These are phyloP conservation scores for Misgurnus anguillicaudatus DNA, from an alignment of 2,113 vertebrate species.

Conservation along the genomic window DNA sequence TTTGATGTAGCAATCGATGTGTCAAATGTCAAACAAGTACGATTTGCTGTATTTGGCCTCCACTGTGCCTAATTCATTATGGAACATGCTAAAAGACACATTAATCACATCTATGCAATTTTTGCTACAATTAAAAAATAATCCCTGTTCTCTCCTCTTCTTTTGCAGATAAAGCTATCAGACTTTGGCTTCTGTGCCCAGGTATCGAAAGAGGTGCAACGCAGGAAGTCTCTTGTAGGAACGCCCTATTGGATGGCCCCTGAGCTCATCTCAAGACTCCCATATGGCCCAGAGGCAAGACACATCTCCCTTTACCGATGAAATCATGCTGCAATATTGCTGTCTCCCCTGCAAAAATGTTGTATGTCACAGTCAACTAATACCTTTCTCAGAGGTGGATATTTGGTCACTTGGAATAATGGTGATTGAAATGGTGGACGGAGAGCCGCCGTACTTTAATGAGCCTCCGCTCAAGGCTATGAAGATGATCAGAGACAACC, in stretches of 20 bases:
- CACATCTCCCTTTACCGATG: neutral
- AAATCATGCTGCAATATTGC: neutral
- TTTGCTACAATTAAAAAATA: too few species aligned
- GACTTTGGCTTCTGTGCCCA: slow-evolving; percentile 86
- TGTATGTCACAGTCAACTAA: too few species aligned
- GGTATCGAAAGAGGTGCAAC: slow-evolving; percentile 57
- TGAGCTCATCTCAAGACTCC: slow-evolving; percentile 61
- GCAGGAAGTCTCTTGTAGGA: slow-evolving; percentile 58
- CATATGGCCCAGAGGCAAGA: slow-evolving; percentile 60
- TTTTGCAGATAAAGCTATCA: slow-evolving; percentile 89
- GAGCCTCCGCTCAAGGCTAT: slow-evolving; percentile 95
- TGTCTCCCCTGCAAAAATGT: neutral
- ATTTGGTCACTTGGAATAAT: slow-evolving; percentile 97
- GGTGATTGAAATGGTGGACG: slow-evolving; percentile 98
- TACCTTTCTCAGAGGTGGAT: slow-evolving; percentile 76
- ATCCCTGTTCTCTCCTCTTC: neutral
- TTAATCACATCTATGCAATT: too few species aligned
- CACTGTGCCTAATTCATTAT: neutral
- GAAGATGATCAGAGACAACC: slow-evolving; percentile 97
- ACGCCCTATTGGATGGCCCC: slow-evolving; percentile 62
- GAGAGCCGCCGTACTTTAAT: slow-evolving; percentile 95
- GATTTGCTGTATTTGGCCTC: neutral
- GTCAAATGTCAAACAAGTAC: neutral
- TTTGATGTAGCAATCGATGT: neutral
- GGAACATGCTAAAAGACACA: neutral